Evolutionary conservation across 1,140 invertebrate species (phyloP), one percentile per base, ranked within the genome.

Genomic region (Ostrea edulis): DNA sequence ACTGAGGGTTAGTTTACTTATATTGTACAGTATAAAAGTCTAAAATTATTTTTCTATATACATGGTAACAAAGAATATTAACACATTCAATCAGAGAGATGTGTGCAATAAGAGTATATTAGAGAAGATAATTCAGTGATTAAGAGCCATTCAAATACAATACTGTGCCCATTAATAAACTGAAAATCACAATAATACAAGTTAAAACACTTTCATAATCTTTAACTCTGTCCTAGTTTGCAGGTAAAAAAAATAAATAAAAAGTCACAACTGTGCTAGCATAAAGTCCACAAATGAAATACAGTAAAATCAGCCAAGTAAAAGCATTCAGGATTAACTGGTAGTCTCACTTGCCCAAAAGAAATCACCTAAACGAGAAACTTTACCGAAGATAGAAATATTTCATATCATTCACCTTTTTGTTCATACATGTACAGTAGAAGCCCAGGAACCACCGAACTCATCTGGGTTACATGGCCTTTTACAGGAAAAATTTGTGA

Each of bases 11-110:
- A 77, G 68, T 77, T 77, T 25, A 77, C 68, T 77, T 77, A 35
- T 77, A 77, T 77, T 29, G 25, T 77, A 77, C 68, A 77, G 68
- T 77, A 77, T 77, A 77, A 77, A 77, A 77, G 68, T 77, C 68
- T 77, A 77, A 77, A 77, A 77, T 77, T 77, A 77, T 77, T 77
- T 29, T 14, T 77, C 68, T 77, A 77, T 77, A 35, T 77, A 77
- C 68, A 77, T 77, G 68, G 68, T 77, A 77, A 77, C 25, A 77
- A 77, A 77, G 68, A 35, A 77, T 77, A 77, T 35, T 77, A 14
- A 29, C 22, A 77, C 68, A 77, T 77, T 77, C 68, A 77, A 77
- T 77, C 68, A 77, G 68, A 77, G 68, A 77, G 68, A 77, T 22
- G 68, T 77, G 68, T 29, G 14, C 22, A 29, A 77, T 35, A 77